Evolutionary conservation across 1,140 invertebrate genomes (phyloP).

Genomic region (Drosophila arawakana): DNA sequence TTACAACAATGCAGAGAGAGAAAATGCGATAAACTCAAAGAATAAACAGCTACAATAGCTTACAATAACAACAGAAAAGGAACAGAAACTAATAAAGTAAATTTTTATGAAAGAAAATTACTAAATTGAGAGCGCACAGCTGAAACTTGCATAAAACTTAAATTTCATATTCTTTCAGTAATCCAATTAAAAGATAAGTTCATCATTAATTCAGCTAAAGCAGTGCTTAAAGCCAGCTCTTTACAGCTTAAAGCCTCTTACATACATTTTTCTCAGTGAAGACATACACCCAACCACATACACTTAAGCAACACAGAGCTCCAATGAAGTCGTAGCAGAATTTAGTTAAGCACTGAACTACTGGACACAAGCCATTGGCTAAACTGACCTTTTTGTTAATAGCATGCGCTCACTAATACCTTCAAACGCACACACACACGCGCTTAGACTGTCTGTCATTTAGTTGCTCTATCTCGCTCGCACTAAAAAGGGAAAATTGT

Average conservation of each 20-base stretch:
- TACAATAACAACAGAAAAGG: background rate
- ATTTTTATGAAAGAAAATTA: slow-evolving; percentile 5
- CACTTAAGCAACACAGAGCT: background rate
- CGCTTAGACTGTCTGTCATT: background rate
- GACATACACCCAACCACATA: too few relatives aligned
- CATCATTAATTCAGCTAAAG: slow-evolving; percentile 23
- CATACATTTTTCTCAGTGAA: slow-evolving; percentile 23
- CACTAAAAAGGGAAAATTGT: slow-evolving; percentile 47
- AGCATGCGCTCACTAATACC: slow-evolving; percentile 29
- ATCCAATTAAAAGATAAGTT: slow-evolving; percentile 19
- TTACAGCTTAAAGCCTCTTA: background rate
- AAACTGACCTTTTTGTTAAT: slow-evolving; percentile 45
- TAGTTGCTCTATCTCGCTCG: background rate
- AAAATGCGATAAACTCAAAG: slow-evolving; percentile 19
- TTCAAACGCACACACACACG: slow-evolving; percentile 6
- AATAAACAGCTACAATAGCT: background rate
- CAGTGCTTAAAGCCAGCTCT: background rate
- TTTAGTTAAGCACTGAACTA: slow-evolving; percentile 11
- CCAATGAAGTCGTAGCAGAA: slow-evolving; percentile 23
- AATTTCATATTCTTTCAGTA: background rate
- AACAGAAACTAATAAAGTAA: slow-evolving; percentile 1
- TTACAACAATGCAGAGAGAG: slow-evolving; percentile 34
- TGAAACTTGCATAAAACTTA: slow-evolving; percentile 1
- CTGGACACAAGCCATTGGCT: slow-evolving; percentile 28
- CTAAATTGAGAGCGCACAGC: background rate